Conservation (phyloP, 2,797 vertebrate genomes). For the Fringilla coelebs region DNA sequence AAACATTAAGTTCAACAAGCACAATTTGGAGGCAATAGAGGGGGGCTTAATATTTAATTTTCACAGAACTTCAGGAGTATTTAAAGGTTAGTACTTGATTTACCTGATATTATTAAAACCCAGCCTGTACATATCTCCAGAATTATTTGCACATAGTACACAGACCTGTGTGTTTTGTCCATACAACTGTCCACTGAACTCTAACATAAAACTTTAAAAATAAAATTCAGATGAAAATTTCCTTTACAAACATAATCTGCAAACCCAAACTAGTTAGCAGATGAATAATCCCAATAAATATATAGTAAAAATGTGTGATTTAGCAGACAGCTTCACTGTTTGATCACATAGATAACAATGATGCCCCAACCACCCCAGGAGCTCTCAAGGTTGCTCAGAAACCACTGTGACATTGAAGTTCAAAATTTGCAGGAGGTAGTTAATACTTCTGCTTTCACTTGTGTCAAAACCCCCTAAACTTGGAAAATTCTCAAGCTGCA, state of each 20-base stretch:
- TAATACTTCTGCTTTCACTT: neutral
- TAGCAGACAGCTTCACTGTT: neutral
- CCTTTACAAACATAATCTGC: neutral
- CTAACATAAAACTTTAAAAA: neutral
- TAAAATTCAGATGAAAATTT: neutral
- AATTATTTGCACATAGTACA: neutral
- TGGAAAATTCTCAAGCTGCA: neutral
- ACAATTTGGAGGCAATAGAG: neutral
- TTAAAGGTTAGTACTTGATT: neutral
- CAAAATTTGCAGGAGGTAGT: neutral
- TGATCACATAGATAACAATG: neutral
- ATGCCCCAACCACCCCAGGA: neutral
- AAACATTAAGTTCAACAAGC: neutral
- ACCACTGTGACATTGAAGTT: neutral
- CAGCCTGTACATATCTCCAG: neutral
- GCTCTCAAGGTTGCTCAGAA: neutral
- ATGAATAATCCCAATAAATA: neutral
- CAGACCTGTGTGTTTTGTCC: neutral
- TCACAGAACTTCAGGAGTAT: neutral
- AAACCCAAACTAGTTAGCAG: neutral
- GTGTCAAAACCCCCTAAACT: neutral
- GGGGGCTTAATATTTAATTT: neutral
- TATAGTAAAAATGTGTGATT: neutral
- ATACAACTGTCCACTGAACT: neutral
- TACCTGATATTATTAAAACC: neutral